Conservation (phyloP, 2,888 invertebrate genomes). For the Lepas anatifera region DNA sequence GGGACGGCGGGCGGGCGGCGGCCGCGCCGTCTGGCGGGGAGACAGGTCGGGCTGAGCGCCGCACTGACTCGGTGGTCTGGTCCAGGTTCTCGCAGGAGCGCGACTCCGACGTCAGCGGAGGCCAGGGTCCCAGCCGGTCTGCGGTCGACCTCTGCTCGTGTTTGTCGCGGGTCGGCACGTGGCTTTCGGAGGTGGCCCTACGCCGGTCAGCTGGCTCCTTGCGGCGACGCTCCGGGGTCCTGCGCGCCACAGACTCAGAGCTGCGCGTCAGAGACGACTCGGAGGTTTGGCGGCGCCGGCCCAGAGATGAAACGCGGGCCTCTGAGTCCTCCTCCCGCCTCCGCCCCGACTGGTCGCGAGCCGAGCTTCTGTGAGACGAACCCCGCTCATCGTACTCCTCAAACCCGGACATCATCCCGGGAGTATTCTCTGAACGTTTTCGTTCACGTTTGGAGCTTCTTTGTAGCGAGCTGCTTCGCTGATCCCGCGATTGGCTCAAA, state of each 20-base stretch:
- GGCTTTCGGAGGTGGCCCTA: background rate
- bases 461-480: too few species aligned
- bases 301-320: background rate
- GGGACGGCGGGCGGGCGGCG: background rate
- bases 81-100: background rate
- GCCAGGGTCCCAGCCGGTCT: background rate
- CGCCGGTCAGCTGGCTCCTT: background rate
- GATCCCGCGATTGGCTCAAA: too few species aligned
- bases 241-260: background rate
- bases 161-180: too few species aligned
- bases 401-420: too few species aligned
- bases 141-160: background rate
- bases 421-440: background rate
- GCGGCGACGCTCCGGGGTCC: background rate
- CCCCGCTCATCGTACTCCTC: too few species aligned
- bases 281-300: background rate
- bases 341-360: background rate
- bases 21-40: background rate
- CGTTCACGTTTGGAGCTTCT: too few species aligned
- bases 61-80: background rate
- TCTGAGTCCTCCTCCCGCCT: background rate
- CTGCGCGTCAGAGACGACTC: conserved; percentile 2
- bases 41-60: background rate
- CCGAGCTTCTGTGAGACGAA: too few species aligned
- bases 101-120: background rate